phyloP scores from a whole-genome alignment of 2,888 invertebrate genomes.

The Cecidostiba fungosa region DNA sequence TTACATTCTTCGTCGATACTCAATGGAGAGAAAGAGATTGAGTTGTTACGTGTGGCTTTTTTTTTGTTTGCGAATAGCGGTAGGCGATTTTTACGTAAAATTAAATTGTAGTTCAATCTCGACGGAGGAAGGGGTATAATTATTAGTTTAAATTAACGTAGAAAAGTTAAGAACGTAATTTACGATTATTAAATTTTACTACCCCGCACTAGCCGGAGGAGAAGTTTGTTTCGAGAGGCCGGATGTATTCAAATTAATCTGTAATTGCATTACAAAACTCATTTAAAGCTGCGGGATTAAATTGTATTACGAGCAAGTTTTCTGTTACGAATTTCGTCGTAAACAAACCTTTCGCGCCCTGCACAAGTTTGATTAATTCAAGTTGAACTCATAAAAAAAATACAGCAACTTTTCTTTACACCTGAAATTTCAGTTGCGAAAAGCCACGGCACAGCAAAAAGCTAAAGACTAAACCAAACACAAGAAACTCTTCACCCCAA shows the following conservation, averaged over 20 bases:
- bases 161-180: slow-evolving; percentile 12
- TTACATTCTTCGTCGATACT: neutral
- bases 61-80: neutral
- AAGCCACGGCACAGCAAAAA: neutral
- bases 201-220: neutral
- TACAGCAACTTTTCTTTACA: neutral
- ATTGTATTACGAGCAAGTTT: slow-evolving; percentile 16
- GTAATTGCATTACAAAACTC: slow-evolving; percentile 25
- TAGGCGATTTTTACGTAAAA: neutral
- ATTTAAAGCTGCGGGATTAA: slow-evolving; percentile 13
- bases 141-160: neutral
- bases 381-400: neutral
- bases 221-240: neutral
- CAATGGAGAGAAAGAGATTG: neutral
- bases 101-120: neutral
- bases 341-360: neutral
- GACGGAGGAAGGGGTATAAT: neutral
- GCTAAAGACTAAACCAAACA: neutral
- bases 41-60: neutral
- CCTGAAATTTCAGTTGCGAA: neutral
- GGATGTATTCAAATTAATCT: slow-evolving; percentile 18
- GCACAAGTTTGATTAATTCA: neutral
- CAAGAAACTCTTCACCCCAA: neutral
- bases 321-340: neutral
- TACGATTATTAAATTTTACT: neutral